Conservation (phyloP, 2,888 invertebrate species). For the Metalampra italica region DNA sequence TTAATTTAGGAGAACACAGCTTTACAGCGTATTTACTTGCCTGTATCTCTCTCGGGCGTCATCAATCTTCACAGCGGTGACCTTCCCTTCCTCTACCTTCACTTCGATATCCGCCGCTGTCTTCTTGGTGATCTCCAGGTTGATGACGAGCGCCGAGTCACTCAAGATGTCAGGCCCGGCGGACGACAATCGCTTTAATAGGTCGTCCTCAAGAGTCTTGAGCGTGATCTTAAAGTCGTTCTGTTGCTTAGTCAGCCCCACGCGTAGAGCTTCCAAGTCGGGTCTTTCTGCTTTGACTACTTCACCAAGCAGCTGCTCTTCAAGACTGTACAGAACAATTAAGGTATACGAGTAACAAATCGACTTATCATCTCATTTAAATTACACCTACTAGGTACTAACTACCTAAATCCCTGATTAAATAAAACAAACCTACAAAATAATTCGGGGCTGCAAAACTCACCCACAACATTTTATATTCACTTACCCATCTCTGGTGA, state of each 20-base stretch:
- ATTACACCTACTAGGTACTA: no score
- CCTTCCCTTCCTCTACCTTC: slow-evolving; percentile 91
- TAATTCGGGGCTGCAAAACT: no score
- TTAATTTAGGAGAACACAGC: no score
- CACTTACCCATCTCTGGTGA: slow-evolving; percentile 88
- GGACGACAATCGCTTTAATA: slow-evolving; percentile 90
- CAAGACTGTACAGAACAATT: slow-evolving; percentile 71
- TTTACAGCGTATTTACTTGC: slow-evolving; percentile 21
- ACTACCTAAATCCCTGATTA: no score
- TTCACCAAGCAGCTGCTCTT: slow-evolving; percentile 95
- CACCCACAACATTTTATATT: no score
- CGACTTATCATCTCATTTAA: no score
- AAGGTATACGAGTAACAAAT: not conserved
- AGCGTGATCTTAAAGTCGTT: slow-evolving; percentile 96
- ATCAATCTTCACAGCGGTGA: slow-evolving; percentile 92
- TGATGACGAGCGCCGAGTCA: slow-evolving; percentile 93
- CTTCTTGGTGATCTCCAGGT: slow-evolving; percentile 94
- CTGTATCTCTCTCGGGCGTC: slow-evolving; percentile 93
- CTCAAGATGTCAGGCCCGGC: slow-evolving; percentile 95
- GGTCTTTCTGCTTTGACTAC: slow-evolving; percentile 96
- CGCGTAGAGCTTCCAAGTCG: slow-evolving; percentile 90
- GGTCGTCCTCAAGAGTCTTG: slow-evolving; percentile 93
- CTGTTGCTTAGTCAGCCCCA: slow-evolving; percentile 92
- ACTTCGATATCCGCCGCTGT: slow-evolving; percentile 94
- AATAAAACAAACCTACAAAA: no score